Base-by-base conservation (phyloP, 2,113 vertebrate genomes). In the Tamias sibiricus region DNA sequence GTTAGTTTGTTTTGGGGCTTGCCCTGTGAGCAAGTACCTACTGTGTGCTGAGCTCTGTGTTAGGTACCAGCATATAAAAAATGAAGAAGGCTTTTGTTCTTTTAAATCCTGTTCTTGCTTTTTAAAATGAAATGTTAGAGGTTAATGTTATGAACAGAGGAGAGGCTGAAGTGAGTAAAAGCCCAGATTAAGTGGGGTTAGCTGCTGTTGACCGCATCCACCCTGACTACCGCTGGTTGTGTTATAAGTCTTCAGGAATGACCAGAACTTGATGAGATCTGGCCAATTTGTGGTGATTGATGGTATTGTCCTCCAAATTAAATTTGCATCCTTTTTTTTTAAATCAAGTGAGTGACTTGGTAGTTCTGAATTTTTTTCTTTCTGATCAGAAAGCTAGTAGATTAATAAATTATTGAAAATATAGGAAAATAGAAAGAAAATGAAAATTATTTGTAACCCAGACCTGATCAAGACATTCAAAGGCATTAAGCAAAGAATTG, bases 341-440 rank as follows among this genome's bases (percentile, higher is more conserved):
- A n/a, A n/a, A n/a, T 82, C 42, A 94, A 95, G 19, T 6, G 20
- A 87, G 42, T 95, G 17, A 20, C 72, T 94, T 91, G 64, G 42
- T 75, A 32, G 24, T 57, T 86, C 64, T 97, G n/a, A n/a, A 40
- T n/a, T 47, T 92, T 95, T 83, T 93, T 81, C 4, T 52, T 88
- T 85, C 72, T 88, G 22, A 93, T 94, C 37, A 89, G n/a, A 89
- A 86, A 83, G 40, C 24, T 26, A 62, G 59, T 28, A 28, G 59
- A 62, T 62, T 62, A 19, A 90, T 49, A 74, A 93, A 87, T 85
- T 76, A 44, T 54, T 96, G 49, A 75, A 92, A 57, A 75, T 90
- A 59, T 32, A 71, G 35, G 13, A 86, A 92, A 66, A 79, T 54
- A 76, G 22, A 66, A 69, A 76, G 71, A 87, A 95, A 90, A 64